A percentile compares a stretch with the other conserved stretches of the same genome.
phyloP scores from a whole-genome alignment of 2,113 vertebrate genomes.

The Montifringilla adamsi region DNA sequence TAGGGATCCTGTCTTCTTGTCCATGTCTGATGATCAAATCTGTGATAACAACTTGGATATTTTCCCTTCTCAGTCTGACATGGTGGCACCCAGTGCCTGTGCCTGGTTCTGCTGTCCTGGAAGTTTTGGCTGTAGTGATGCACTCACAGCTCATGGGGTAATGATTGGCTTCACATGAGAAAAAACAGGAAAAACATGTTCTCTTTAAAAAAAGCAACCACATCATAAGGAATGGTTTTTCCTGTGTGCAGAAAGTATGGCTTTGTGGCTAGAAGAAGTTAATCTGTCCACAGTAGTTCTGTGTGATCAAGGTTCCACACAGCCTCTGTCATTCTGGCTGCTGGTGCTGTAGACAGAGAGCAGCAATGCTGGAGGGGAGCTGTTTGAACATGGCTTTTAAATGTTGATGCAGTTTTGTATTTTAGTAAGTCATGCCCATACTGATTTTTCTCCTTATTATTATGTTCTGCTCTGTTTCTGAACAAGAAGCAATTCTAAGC shows the following conservation, averaged over 20 bases:
- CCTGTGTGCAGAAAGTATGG: neutral
- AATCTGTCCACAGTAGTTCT: neutral
- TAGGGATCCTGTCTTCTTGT: neutral
- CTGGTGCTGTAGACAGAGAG: neutral
- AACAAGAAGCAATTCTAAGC: neutral
- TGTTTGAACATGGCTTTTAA: neutral
- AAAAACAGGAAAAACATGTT: neutral
- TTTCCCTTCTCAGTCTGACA: neutral
- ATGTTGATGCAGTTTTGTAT: neutral
- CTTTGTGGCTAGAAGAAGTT: neutral
- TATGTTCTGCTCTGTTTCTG: neutral
- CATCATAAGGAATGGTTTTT: neutral
- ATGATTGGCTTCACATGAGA: neutral
- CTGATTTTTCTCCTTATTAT: neutral
- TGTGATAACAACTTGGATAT: neutral
- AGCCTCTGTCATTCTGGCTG: neutral
- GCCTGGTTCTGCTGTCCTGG: neutral
- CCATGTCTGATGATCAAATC: neutral
- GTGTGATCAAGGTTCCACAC: fast-evolving
- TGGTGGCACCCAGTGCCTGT: neutral
- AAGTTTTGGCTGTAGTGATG: neutral
- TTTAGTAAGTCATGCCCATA: neutral
- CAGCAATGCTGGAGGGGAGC: neutral
- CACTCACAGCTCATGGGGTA: neutral
- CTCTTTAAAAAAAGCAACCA: neutral